Percentiles rank a stretch among this genome's conserved stretches.
phyloP scores from a whole-genome alignment of 2,113 vertebrate genomes.

The Notechis scutatus region DNA sequence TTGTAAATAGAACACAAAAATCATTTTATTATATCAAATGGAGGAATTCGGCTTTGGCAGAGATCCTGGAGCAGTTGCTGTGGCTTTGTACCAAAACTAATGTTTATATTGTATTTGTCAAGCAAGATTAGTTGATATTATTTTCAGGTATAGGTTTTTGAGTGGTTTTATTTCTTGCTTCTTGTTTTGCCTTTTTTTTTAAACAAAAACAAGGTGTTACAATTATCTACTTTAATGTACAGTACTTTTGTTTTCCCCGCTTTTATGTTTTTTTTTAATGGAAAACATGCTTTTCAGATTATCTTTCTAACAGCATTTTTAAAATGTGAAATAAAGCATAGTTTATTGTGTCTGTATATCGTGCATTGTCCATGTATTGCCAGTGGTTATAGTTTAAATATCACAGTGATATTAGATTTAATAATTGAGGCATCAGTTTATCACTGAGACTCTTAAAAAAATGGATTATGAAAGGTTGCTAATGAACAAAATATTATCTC shows the following conservation, averaged over 20 bases:
- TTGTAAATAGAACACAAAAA: conserved; percentile 72
- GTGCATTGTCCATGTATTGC: neutral
- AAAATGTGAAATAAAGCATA: neutral
- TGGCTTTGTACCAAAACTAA: conserved; percentile 61
- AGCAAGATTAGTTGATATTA: conserved; percentile 74
- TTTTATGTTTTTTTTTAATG: conserved; percentile 7
- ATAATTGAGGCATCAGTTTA: neutral
- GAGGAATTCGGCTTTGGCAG: conserved; percentile 71
- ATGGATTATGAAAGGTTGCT: neutral
- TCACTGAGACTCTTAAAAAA: neutral
- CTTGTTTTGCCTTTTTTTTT: neutral
- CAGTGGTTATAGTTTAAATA: neutral
- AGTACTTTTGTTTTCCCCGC: conserved; percentile 39
- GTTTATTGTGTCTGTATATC: neutral
- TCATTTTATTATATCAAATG: conserved; percentile 68
- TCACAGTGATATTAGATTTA: neutral
- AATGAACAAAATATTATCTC: neutral
- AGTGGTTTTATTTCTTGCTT: neutral
- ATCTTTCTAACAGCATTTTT: conserved; percentile 14
- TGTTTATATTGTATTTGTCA: conserved; percentile 68
- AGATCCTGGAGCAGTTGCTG: conserved; percentile 65
- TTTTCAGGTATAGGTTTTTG: conserved; percentile 62
- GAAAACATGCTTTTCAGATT: neutral
- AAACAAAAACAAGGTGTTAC: conserved; percentile 38
- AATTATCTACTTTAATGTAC: conserved; percentile 33